Evolutionary conservation across 2,113 vertebrate species (phyloP).

Genomic region (Gobiocypris rarus): DNA sequence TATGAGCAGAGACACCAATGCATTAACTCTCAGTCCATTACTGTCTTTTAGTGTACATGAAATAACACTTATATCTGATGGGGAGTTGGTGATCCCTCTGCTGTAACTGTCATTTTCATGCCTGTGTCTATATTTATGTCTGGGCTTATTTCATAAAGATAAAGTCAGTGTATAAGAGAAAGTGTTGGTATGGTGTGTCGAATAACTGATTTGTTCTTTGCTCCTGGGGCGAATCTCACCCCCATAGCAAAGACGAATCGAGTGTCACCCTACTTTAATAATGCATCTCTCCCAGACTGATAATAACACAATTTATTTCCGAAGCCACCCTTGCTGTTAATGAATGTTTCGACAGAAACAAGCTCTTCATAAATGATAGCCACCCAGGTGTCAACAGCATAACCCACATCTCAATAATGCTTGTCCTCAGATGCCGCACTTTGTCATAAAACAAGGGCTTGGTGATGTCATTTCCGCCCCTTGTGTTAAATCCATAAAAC

Average conservation of each 20-base stretch:
- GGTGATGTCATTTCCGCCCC: neutral
- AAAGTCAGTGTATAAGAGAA: neutral
- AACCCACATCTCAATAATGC: slow-evolving; percentile 4
- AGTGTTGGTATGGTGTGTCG: neutral
- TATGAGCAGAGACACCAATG: neutral
- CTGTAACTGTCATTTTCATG: neutral
- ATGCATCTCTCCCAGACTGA: slow-evolving; percentile 22
- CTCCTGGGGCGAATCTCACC: slow-evolving; percentile 3
- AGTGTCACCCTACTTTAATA: slow-evolving; percentile 28
- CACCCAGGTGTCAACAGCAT: slow-evolving; percentile 10
- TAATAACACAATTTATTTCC: slow-evolving; percentile 31
- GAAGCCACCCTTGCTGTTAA: slow-evolving; percentile 33
- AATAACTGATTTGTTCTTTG: slow-evolving; percentile 19
- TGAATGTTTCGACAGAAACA: slow-evolving; percentile 30
- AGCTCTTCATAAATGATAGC: slow-evolving; percentile 16
- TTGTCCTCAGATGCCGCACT: neutral
- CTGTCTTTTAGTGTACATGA: neutral
- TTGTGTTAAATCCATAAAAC: slow-evolving; percentile 38
- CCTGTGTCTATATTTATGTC: slow-evolving; percentile 2
- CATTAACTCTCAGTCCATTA: neutral
- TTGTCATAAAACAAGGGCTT: neutral
- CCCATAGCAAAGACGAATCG: neutral
- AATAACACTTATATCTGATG: neutral
- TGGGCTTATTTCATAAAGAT: slow-evolving; percentile 12
- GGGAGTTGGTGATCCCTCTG: neutral